Conservation (phyloP, 92 coral and sea anemone species). For the Palythoa grandis region DNA sequence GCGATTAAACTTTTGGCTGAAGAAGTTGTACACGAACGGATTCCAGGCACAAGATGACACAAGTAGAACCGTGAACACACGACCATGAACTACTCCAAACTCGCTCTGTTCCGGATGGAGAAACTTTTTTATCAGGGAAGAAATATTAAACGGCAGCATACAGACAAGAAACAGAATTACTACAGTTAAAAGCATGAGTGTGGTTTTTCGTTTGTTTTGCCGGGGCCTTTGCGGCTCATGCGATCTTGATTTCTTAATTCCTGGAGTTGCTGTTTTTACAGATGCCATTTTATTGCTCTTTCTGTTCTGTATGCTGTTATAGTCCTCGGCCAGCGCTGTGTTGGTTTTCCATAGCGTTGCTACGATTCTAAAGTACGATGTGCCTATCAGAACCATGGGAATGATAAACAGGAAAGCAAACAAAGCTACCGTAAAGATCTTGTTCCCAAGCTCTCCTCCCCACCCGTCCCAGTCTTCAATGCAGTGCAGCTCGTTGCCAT, state of each 20-base stretch:
- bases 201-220: constrained; percentile 80
- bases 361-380: constrained; percentile 68
- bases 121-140: constrained; percentile 43
- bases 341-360: constrained; percentile 71
- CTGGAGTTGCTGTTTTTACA: not conserved
- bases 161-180: constrained; percentile 76
- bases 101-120: not conserved
- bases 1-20: constrained; percentile 87
- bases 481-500: constrained; percentile 22
- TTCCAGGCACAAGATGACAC: constrained; percentile 83
- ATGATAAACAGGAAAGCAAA: constrained; percentile 75
- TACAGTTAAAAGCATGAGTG: constrained; percentile 85
- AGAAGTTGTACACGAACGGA: constrained; percentile 92
- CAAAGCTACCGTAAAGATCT: constrained; percentile 59
- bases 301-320: constrained; percentile 6
- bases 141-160: constrained; percentile 77
- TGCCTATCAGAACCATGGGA: constrained; percentile 69
- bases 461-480: constrained; percentile 56
- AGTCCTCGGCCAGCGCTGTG: constrained; percentile 32
- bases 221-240: constrained; percentile 6
- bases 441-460: constrained; percentile 55
- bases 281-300: not conserved
- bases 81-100: not conserved
- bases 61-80: constrained; percentile 53
- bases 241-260: not conserved